Evolutionary conservation across 2,888 invertebrate genomes (phyloP).

Genomic region (Apoda limacodes): DNA sequence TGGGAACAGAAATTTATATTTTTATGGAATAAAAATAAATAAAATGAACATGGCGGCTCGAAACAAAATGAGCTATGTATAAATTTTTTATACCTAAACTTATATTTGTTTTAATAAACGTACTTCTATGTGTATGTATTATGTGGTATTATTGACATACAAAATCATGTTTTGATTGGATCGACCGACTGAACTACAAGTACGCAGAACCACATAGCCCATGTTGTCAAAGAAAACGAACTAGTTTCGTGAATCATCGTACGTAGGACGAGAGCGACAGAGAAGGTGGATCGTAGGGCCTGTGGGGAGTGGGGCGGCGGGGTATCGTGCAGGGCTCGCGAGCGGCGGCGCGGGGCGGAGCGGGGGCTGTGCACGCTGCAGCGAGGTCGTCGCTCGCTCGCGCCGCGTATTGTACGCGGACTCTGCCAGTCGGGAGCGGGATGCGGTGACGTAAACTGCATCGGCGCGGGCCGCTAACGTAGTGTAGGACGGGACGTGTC

Average conservation of each 20-base stretch:
- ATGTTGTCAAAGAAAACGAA: conserved; percentile 6
- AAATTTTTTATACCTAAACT: too few species aligned
- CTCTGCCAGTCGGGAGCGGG: conserved; percentile 61
- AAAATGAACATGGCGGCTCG: too few species aligned
- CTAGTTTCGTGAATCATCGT: conserved; percentile 48
- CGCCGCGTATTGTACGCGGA: conserved; percentile 26
- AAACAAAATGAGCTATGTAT: too few species aligned
- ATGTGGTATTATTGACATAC: too few species aligned
- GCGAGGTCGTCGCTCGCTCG: conserved; percentile 66
- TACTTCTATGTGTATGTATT: too few species aligned
- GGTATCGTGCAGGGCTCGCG: conserved; percentile 21
- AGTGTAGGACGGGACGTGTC: conserved; percentile 67
- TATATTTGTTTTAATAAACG: too few species aligned
- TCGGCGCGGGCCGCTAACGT: conserved; percentile 63
- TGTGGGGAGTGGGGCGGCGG: conserved; percentile 30
- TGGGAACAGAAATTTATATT: too few species aligned
- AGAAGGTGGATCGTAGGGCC: conserved; percentile 20
- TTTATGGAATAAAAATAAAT: too few species aligned
- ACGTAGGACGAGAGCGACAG: conserved; percentile 45
- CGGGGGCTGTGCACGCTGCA: conserved; percentile 59
- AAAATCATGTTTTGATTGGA: too few species aligned
- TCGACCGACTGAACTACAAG: too few species aligned
- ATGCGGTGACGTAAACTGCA: conserved; percentile 70
- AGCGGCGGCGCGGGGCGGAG: conserved; percentile 31
- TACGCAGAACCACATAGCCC: too few species aligned